Base-by-base conservation (phyloP, 2,797 vertebrate species). In the Ctenosaura bakeri region DNA sequence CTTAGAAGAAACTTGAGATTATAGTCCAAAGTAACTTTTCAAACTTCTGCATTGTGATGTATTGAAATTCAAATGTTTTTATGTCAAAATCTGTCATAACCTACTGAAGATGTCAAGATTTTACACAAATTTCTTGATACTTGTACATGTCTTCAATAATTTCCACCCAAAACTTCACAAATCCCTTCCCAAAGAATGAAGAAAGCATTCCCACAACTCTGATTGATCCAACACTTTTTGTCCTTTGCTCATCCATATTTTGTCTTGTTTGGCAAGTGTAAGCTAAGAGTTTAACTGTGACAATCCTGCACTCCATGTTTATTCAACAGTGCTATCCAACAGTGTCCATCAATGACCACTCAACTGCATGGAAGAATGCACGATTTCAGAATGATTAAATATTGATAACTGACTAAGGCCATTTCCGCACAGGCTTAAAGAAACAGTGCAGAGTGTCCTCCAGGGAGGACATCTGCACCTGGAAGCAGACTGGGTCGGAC, bases 161-260 rank as follows among this genome's bases (percentile, higher is more conserved):
- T 32, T 69, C 56, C 78, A 85, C 3, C 13, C 14, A 52, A 42
- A 79, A 77, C 22, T 26, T 56, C 22, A 52, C 71, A 83, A 66
- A 80, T 24, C 14, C 20, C 50, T 86, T 86, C 35, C 50, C 64
- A 73, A 81, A 74, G 38, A 24, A 71, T 83, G n/a, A 5, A 5
- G 26, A 0, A 0, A 69, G 26, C n/a, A 32, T 1, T 0, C 69
- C 56, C 29, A 64, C 38, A n/a, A 5, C 56, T 85, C 64, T 64
- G 0, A 0, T 56, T 35, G 4, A 88, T 42, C 29, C 4, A 8
- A 4, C 18, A 83, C 4, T 42, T 78, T 84, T 80, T 14, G 9
- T 42, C 59, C 20, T 76, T 54, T 81, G 50, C 18, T 54, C n/a
- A 20, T 13, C 8, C 12, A 5, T 62, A 66, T 59, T 64, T 16